Base-by-base conservation (phyloP, 2,888 invertebrate genomes). In the Phragmatobia fuliginosa region DNA sequence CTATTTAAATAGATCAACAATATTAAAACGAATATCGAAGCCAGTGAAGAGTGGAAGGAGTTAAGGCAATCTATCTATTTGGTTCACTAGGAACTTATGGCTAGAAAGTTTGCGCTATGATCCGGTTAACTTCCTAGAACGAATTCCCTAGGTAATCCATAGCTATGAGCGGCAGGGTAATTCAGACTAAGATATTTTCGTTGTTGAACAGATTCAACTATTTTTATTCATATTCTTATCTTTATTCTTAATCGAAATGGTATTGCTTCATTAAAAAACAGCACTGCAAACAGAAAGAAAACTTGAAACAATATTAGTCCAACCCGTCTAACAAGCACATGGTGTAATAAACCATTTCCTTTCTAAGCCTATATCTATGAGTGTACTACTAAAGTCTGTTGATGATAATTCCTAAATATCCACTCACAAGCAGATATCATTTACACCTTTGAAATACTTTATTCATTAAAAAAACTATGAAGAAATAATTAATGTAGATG, bases 71-170 rank as follows among this genome's bases (percentile, higher is more conserved):
- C 41, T 14, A 28, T 52, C 52, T 25, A 52, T 52, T 25, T 52
- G 52, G 52, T 52, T 52, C 63, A 63, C 63, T 32, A n/a, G 45
- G 21, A 32, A 63, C 28, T 63, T 49, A 63, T 63, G 28, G 32
- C 52, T 28, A 49, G 28, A 63, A 63, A 63, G 33, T 63, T 63
- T 33, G 25, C 49, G 32, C n/a, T 63, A 63, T 33, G 49, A 33
- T 49, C n/a, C 28, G 7, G 10, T 63, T n/a, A 41, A 63, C 33
- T 63, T 63, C 52, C 41, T 63, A 25, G 16, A 31, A 41, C 21
- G 31, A 63, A 33, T 32, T 41, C 33, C 63, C 31, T 25, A 14
- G 49, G 33, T 60, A 60, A 0, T 16, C 14, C 28, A 11, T 28
- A 56, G 52, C 4, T 11, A 28, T 56, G 28, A 28, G 28, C 28